A percentile compares a stretch with the other conserved stretches of the same genome.
phyloP scores from a whole-genome alignment of 2,888 invertebrate genomes.

The Nymphalis polychloros region DNA sequence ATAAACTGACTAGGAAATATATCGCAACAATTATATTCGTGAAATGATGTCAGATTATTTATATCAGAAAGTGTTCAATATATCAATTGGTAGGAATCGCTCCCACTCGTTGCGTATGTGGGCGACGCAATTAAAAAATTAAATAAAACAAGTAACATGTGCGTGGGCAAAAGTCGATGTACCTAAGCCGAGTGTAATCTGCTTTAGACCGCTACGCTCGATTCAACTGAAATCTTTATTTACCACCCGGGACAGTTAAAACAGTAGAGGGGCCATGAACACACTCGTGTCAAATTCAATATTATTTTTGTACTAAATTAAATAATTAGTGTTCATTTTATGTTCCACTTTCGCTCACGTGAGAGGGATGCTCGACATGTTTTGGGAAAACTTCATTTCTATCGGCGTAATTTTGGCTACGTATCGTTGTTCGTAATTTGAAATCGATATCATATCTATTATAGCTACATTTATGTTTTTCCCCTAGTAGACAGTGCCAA shows the following conservation, averaged over 20 bases:
- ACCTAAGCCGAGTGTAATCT: constrained; percentile 33
- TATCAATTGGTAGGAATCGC: constrained; percentile 26
- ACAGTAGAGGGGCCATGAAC: not conserved
- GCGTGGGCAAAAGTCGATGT: constrained; percentile 56
- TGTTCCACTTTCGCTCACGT: too few relatives aligned
- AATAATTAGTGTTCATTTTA: too few relatives aligned
- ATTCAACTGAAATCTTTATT: constrained; percentile 10
- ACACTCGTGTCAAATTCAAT: not conserved
- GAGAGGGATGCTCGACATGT: too few relatives aligned
- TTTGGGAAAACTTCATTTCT: too few relatives aligned
- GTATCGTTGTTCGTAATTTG: too few relatives aligned
- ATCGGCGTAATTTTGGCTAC: too few relatives aligned
- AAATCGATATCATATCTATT: too few relatives aligned
- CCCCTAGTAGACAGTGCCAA: too few relatives aligned
- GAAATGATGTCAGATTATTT: constrained; percentile 22
- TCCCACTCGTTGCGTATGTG: constrained; percentile 47
- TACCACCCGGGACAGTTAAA: not conserved
- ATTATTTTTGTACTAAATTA: too few relatives aligned
- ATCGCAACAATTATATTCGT: not conserved
- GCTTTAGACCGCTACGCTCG: constrained; percentile 21
- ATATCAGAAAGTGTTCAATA: constrained; percentile 15
- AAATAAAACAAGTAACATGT: constrained; percentile 61
- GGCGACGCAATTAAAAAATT: constrained; percentile 73
- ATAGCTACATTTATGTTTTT: too few relatives aligned
- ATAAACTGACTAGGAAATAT: not conserved